phyloP scores from a whole-genome alignment of 2,888 invertebrate species.

The Cerastis rubricosa region DNA sequence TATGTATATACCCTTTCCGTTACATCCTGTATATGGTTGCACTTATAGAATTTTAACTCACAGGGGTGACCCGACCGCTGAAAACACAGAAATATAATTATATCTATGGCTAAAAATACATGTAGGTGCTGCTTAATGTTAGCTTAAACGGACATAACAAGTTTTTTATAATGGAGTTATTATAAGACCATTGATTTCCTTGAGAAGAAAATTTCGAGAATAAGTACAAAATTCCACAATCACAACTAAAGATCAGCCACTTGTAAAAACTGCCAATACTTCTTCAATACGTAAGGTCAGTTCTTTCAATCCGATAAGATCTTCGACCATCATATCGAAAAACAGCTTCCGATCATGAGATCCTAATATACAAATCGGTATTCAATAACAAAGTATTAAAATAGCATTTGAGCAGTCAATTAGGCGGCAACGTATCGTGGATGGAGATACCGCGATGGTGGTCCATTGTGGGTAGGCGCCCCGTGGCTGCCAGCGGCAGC shows the following conservation, averaged over 20 bases:
- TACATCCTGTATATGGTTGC: background rate
- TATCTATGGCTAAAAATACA: background rate
- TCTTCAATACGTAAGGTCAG: background rate
- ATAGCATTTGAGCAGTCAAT: conserved; percentile 90
- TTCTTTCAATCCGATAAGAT: conserved; percentile 53
- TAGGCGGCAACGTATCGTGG: conserved; percentile 89
- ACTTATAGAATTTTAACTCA: background rate
- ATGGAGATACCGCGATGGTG: conserved; percentile 89
- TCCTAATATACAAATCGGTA: conserved; percentile 71
- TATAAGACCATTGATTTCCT: background rate
- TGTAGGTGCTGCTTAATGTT: background rate
- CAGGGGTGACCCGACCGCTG: background rate
- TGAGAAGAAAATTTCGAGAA: background rate
- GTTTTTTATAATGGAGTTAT: background rate
- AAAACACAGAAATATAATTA: background rate
- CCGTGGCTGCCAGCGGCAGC: conserved; percentile 79
- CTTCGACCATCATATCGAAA: conserved; percentile 65
- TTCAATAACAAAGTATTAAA: conserved; percentile 88
- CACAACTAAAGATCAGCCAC: background rate
- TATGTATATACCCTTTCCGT: too few relatives aligned
- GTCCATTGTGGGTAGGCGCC: conserved; percentile 87
- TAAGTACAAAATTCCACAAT: background rate
- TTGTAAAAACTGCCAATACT: background rate
- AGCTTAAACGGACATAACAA: too few relatives aligned
- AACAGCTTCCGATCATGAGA: conserved; percentile 58